Conservation (phyloP, 2,888 invertebrate genomes). For the Polietes domitor region DNA sequence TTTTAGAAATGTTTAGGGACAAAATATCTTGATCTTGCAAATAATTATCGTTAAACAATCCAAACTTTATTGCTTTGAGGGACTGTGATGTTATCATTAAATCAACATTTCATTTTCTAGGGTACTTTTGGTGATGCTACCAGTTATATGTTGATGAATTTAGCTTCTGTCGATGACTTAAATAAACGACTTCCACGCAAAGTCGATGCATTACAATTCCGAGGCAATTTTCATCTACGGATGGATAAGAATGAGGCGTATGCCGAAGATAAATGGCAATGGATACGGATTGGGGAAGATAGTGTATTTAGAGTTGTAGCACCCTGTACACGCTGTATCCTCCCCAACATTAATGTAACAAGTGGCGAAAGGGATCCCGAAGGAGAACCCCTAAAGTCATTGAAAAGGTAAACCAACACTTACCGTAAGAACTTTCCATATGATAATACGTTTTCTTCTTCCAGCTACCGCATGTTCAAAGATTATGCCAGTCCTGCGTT, state of each 20-base stretch:
- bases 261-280: slow-evolving; percentile 88
- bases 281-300: slow-evolving; percentile 83
- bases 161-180: slow-evolving; percentile 85
- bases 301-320: slow-evolving; percentile 71
- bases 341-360: slow-evolving; percentile 86
- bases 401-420: slow-evolving; percentile 83
- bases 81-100: too few species aligned
- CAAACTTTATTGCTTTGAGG: too few species aligned
- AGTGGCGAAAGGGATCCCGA: slow-evolving; percentile 84
- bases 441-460: neutral
- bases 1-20: too few species aligned
- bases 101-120: too few species aligned
- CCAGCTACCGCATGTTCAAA: slow-evolving; percentile 72
- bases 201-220: slow-evolving; percentile 83
- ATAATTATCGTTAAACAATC: too few species aligned
- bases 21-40: too few species aligned
- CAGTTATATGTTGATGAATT: slow-evolving; percentile 86
- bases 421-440: neutral
- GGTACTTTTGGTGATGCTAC: slow-evolving; percentile 86
- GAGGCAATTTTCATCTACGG: slow-evolving; percentile 87
- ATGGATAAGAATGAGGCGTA: slow-evolving; percentile 83
- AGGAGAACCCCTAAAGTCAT: slow-evolving; percentile 85
- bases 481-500: slow-evolving; percentile 80
- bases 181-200: slow-evolving; percentile 82
- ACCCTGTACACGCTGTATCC: slow-evolving; percentile 83